phyloP scores from a whole-genome alignment of 2,113 vertebrate species.

The Limanda limanda region DNA sequence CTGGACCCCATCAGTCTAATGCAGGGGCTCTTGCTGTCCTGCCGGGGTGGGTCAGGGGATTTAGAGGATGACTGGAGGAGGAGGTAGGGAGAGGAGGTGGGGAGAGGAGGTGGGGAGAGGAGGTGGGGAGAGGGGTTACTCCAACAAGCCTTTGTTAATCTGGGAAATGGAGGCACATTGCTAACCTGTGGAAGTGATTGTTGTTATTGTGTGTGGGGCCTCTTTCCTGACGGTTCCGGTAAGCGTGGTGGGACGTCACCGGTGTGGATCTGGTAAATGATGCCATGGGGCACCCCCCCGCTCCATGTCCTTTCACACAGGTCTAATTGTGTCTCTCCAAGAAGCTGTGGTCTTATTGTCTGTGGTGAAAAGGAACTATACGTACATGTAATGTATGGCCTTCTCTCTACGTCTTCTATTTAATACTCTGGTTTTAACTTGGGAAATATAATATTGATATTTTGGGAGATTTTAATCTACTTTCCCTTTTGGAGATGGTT shows the following conservation, averaged over 20 bases:
- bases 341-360: not conserved
- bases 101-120: conserved; percentile 38
- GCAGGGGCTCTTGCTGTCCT: conserved; percentile 57
- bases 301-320: not conserved
- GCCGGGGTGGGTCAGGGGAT: conserved; percentile 46
- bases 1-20: conserved; percentile 60
- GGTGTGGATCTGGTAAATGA: conserved; percentile 28
- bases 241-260: conserved; percentile 28
- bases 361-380: not conserved
- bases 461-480: too few species aligned
- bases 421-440: too few species aligned
- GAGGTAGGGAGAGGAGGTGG: conserved; percentile 36
- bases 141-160: conserved; percentile 58
- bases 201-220: conserved; percentile 27
- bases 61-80: conserved; percentile 52
- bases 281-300: conserved; percentile 9
- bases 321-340: not conserved
- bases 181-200: conserved; percentile 43
- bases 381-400: not conserved
- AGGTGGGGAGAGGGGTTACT: conserved; percentile 43
- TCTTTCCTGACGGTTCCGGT: conserved; percentile 38
- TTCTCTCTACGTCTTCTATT: not conserved
- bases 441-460: too few species aligned
- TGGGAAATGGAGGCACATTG: conserved; percentile 67
- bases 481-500: not conserved